Conservation (phyloP, 2,888 invertebrate species). For the Lasioglossum lativentre region DNA sequence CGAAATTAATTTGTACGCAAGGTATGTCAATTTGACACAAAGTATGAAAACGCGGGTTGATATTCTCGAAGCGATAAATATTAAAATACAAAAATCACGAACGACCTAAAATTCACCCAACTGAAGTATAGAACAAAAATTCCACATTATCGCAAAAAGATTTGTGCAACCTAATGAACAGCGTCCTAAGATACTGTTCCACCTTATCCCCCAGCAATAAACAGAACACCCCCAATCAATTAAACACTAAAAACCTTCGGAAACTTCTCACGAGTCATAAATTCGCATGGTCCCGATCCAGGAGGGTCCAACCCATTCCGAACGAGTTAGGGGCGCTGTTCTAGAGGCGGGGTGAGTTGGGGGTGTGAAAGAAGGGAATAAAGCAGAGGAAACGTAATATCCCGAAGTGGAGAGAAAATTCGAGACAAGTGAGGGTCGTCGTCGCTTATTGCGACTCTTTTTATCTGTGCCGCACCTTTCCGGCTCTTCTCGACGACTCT, state of each 20-base stretch:
- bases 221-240: neutral
- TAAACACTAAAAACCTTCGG: neutral
- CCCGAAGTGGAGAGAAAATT: constrained; percentile 61
- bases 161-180: no score
- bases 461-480: constrained; percentile 19
- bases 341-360: neutral
- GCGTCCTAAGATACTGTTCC: neutral
- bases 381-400: constrained; percentile 63
- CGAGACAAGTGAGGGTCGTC: constrained; percentile 47
- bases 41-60: no score
- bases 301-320: constrained; percentile 14
- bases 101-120: no score
- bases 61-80: no score
- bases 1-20: no score
- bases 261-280: neutral
- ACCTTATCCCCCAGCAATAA: neutral
- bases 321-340: constrained; percentile 24
- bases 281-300: neutral
- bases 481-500: constrained; percentile 14
- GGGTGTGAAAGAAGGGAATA: constrained; percentile 21
- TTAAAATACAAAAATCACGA: neutral
- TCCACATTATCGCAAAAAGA: neutral
- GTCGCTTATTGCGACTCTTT: constrained; percentile 55
- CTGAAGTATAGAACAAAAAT: no score
- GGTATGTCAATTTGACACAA: no score